A percentile compares a stretch with the other conserved stretches of the same genome.
Conservation (phyloP, 2,888 invertebrate species). For the Ormyrus pomaceus region DNA sequence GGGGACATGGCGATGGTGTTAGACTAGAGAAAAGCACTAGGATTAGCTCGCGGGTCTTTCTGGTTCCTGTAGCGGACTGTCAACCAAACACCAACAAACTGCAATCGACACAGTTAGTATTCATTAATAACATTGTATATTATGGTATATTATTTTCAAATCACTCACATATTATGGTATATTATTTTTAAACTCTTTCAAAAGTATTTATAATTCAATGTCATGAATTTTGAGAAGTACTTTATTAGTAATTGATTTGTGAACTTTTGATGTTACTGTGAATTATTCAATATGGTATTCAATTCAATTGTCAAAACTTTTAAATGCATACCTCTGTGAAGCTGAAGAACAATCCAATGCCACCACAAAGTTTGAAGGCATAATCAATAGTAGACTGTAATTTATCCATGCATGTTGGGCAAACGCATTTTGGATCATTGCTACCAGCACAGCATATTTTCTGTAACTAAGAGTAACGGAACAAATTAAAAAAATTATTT, state of each 20-base stretch:
- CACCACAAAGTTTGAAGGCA: slow-evolving; percentile 93
- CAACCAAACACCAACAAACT: slow-evolving; percentile 98
- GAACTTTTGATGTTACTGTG: not conserved
- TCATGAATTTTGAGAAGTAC: no score
- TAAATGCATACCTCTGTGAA: slow-evolving; percentile 91
- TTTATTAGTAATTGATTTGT: slow-evolving; percentile 1
- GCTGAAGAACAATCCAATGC: slow-evolving; percentile 96
- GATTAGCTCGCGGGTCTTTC: slow-evolving; percentile 97
- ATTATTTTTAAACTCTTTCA: not conserved
- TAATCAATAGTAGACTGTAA: slow-evolving; percentile 88
- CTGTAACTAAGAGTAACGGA: slow-evolving; percentile 4
- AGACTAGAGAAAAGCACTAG: slow-evolving; percentile 97
- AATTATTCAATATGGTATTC: not conserved
- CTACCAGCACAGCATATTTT: slow-evolving; percentile 32
- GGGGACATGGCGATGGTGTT: slow-evolving; percentile 74
- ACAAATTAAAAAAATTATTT: no score
- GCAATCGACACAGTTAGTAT: slow-evolving; percentile 73
- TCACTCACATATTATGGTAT: not conserved
- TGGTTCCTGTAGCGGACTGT: slow-evolving; percentile 98
- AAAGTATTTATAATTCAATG: not conserved
- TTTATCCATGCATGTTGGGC: slow-evolving; percentile 85
- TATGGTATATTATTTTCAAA: not conserved
- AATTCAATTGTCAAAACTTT: not conserved
- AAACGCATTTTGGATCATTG: slow-evolving; percentile 70
- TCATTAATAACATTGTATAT: slow-evolving; percentile 15